Evolutionary conservation across 2,797 vertebrate species (phyloP).

Genomic region (Gobionotothen gibberifrons): DNA sequence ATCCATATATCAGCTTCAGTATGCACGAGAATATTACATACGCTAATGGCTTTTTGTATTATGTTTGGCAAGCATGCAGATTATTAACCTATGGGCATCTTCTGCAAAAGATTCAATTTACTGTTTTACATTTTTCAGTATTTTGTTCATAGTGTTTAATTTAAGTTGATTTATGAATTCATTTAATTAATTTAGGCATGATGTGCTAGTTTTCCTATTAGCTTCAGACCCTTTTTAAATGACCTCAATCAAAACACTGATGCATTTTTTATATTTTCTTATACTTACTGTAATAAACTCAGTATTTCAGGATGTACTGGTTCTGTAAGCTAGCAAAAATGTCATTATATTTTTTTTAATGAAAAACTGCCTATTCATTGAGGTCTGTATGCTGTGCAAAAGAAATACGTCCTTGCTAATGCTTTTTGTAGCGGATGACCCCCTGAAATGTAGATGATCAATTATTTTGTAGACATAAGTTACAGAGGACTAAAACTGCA

Average conservation of each 20-base stretch:
- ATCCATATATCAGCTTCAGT: constrained; percentile 5
- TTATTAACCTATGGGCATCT: constrained; percentile 4
- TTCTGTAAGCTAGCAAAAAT: background rate
- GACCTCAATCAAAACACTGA: background rate
- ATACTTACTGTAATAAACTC: background rate
- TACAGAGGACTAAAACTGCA: background rate
- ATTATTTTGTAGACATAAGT: constrained; percentile 1
- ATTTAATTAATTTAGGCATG: background rate
- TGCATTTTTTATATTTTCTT: too few relatives aligned
- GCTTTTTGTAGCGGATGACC: background rate
- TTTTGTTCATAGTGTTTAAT: background rate
- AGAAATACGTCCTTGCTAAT: background rate
- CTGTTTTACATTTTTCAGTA: background rate
- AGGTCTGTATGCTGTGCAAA: background rate
- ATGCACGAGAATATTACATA: constrained; percentile 8
- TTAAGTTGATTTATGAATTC: background rate
- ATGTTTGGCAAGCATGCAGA: background rate
- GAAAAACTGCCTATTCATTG: background rate
- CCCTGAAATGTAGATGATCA: background rate
- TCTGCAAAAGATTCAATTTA: background rate
- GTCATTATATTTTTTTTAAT: background rate
- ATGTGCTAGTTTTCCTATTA: background rate
- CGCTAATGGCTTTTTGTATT: constrained; percentile 8
- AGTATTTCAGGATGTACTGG: background rate
- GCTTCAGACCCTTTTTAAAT: background rate